Base-by-base conservation (phyloP, 2,888 invertebrate genomes). In the Nasonovia ribisnigri region DNA sequence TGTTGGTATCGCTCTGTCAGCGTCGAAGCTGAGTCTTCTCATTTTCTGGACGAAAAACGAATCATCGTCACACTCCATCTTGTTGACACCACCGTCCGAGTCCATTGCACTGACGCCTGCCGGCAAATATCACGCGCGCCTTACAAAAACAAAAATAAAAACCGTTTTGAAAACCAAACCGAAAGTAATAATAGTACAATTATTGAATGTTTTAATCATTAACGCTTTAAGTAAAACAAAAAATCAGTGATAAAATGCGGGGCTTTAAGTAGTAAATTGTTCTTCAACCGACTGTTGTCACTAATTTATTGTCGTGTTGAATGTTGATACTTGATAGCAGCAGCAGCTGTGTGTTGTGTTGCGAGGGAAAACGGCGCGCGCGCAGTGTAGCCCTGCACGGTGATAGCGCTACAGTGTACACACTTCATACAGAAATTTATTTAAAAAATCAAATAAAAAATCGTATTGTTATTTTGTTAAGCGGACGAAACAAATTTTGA, bases 21-120 rank as follows among this genome's bases (percentile, higher is more conserved):
- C 90, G 20, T 90, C 93, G 29, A 93, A 90, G 42, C 93, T 93
- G n/a, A 93, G 86, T 57, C 93, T 84, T 84, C 93, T 89, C 93
- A 93, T 93, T 48, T 93, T 90, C 48, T 90, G 90, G 20, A 93
- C 84, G 42, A 90, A 90, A 90, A 84, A 84, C n/a, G 60, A 90
- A 11, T 93, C 93, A 36, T 93, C 93, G 11, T 90, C 93, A 42
- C 93, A 86, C 13, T 90, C 90, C 90, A 93, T 93, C 36, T 89
- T 84, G 84, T 46, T 26, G 51, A 86, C 84, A 43, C 48, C 57
- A 36, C 48, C 48, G 48, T 88, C 29, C 29, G 67, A 29, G 13
- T 93, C 93, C 90, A 90, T 86, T 11, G n/a, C 67, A n/a, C 67
- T 36, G 42, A 88, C n/a, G 88, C 29, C 54, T 51, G 77, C 20